Evolutionary conservation across 2,888 invertebrate species (phyloP), one percentile per base, ranked within the genome.

Genomic region (Epistrophe grossulariae): DNA sequence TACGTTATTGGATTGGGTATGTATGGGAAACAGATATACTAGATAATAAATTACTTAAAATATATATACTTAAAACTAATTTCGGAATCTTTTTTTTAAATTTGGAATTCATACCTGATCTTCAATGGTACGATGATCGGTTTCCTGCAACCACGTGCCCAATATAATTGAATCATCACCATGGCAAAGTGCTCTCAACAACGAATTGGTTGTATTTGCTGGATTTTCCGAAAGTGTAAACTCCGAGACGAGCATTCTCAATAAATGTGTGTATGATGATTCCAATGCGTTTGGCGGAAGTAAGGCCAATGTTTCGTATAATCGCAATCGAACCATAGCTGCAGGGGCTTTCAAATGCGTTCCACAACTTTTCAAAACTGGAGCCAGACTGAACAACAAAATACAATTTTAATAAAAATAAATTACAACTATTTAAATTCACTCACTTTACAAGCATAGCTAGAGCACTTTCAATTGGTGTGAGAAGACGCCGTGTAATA

Each of bases 91-190:
- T 5, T 0, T 2, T 35, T n/a, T n/a, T n/a, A n/a, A 13, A 4
- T 24, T 62, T 43, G 24, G 15, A 45, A n/a, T 64, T 15, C 55
- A 15, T 93, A 99, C 99, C 96, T 99, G 99, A 94, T 99, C 99
- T 93, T 99, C 99, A 89, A 99, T 98, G 62, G 97, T 97, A 85
- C 98, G 96, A 92, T 99, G 99, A 92, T 99, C 99, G 0, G 98
- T 98, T 91, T 99, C 98, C 92, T 98, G 98, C 52, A 99, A 94
- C 97, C 98, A 98, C 68, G 98, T 98, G 13, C 98, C 98, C 45
- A 99, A 94, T 76, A 99, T 96, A 55, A 98, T 97, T 0, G 98
- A 97, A 92, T 98, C 97, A 91, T 97, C 97, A 9, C 96, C 96
- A 91, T 97, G 97, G 90, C 98, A 98, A 81, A 97, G 95, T n/a